Conservation (phyloP, 2,888 invertebrate genomes). For the Phyllotreta striolata region DNA sequence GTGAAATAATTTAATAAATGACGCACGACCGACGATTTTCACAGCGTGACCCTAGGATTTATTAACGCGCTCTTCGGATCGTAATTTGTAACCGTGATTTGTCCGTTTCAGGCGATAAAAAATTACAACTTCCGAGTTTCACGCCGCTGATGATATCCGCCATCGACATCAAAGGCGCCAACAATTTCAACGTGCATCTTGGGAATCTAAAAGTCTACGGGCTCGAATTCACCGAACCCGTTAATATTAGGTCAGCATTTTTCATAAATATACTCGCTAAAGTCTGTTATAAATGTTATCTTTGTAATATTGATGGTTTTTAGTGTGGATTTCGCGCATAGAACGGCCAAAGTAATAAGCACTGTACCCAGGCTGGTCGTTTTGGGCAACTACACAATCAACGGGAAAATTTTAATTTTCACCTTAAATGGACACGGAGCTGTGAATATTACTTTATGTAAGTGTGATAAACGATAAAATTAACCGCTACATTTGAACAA, state of each 20-base stretch:
- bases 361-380: conserved; percentile 20
- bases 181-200: conserved; percentile 21
- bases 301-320: not conserved
- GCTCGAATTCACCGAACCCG: conserved; percentile 17
- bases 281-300: not conserved
- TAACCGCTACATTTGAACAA: not conserved
- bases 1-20: not conserved
- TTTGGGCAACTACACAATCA: conserved; percentile 70
- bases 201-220: conserved; percentile 34
- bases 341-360: conserved; percentile 14
- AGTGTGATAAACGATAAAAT: conserved; percentile 39
- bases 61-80: not conserved
- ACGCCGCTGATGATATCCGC: conserved; percentile 70
- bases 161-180: conserved; percentile 63
- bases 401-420: conserved; percentile 70
- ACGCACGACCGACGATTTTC: too few relatives aligned
- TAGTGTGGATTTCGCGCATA: conserved; percentile 23
- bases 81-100: not conserved
- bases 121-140: conserved; percentile 65
- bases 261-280: not conserved
- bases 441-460: conserved; percentile 72
- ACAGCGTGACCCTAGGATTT: not conserved
- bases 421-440: conserved; percentile 73
- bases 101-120: conserved; percentile 45
- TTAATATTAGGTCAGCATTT: conserved; percentile 25